These are phyloP conservation scores for Myrmecophaga tridactyla DNA, from an alignment of 2,113 vertebrate genomes.

Conservation along the genomic window DNA sequence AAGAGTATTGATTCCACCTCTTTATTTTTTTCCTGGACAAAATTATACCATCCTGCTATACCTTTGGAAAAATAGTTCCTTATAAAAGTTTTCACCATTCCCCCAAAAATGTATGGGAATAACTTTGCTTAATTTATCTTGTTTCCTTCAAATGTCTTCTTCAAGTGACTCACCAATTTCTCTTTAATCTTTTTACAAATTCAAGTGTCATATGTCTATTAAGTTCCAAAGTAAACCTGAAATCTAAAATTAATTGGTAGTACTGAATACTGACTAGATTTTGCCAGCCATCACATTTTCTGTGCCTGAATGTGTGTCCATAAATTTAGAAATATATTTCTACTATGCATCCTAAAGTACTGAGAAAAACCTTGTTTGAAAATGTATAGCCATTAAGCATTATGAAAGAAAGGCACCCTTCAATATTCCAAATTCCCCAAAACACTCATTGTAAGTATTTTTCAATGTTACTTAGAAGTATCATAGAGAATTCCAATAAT, in stretches of 20 bases:
- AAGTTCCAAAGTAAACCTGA: background rate
- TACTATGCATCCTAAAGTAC: background rate
- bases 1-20: background rate
- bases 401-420: background rate
- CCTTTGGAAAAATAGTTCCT: background rate
- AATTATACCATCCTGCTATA: background rate
- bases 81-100: background rate
- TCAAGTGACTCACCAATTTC: background rate
- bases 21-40: background rate
- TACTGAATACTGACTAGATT: background rate
- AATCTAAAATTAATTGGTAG: background rate
- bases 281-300: background rate
- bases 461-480: background rate
- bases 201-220: background rate
- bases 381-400: background rate
- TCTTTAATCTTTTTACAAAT: background rate
- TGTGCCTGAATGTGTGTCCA: background rate
- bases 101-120: background rate
- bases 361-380: background rate
- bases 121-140: background rate
- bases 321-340: conserved; percentile 28
- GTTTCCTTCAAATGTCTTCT: background rate
- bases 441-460: background rate
- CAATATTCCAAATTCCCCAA: background rate
- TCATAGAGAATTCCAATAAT: conserved; percentile 18